These are phyloP conservation scores for Koerneria pararmatus DNA, from an alignment of 2,888 invertebrate genomes.

Conservation along the genomic window DNA sequence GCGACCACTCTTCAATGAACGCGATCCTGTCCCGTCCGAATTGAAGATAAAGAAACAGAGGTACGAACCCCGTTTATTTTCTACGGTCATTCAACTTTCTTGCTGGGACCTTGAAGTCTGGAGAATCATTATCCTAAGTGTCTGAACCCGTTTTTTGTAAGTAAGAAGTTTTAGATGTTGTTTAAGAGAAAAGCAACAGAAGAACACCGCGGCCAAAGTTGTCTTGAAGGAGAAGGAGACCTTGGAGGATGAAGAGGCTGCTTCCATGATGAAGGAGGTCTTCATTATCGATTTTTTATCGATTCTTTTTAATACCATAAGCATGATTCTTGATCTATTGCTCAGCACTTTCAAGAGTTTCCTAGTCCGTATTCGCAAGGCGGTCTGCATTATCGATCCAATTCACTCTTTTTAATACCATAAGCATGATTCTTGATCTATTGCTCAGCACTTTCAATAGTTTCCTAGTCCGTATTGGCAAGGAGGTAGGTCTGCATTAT, in stretches of 20 bases:
- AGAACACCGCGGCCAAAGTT: slow-evolving; percentile 10
- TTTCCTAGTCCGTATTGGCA: too few species aligned
- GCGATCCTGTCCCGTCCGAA: slow-evolving; percentile 1
- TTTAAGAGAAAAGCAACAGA: slow-evolving; percentile 8
- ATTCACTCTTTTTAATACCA: not conserved
- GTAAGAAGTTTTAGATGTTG: not conserved
- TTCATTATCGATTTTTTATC: too few species aligned
- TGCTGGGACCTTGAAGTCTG: not conserved
- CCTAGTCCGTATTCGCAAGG: too few species aligned
- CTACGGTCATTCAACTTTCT: not conserved
- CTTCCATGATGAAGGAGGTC: too few species aligned
- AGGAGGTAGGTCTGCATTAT: too few species aligned
- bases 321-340: too few species aligned
- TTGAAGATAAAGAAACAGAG: slow-evolving; percentile 19
- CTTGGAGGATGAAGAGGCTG: slow-evolving; percentile 18
- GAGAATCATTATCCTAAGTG: not conserved
- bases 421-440: too few species aligned
- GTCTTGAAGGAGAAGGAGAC: slow-evolving; percentile 20
- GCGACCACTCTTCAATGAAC: slow-evolving; percentile 14
- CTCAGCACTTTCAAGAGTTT: too few species aligned
- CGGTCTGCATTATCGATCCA: too few species aligned
- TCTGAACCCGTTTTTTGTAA: not conserved
- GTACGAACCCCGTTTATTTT: not conserved
- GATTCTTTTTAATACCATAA: not conserved
- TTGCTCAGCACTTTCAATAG: too few species aligned